Evolutionary conservation across 2,113 vertebrate species (phyloP).

Genomic region (Hippolais icterina): DNA sequence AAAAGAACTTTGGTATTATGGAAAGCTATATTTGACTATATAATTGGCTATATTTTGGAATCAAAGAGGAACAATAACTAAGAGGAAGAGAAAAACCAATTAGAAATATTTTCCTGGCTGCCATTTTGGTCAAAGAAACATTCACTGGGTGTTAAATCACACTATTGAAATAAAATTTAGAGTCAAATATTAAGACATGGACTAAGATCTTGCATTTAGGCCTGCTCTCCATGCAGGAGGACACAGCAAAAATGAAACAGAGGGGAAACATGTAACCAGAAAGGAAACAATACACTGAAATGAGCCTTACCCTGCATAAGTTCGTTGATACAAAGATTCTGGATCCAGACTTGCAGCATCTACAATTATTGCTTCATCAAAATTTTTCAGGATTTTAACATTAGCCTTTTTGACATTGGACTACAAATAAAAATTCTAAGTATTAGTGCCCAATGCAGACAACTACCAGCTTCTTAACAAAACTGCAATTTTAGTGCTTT

Average conservation of each 20-base stretch:
- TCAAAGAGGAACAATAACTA: background rate
- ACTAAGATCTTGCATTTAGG: background rate
- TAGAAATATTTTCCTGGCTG: background rate
- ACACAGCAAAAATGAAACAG: background rate
- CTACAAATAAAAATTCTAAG: slow-evolving; percentile 71
- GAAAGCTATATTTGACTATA: background rate
- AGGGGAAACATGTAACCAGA: background rate
- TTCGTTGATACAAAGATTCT: slow-evolving; percentile 93
- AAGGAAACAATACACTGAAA: background rate
- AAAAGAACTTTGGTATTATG: background rate
- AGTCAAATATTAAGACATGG: background rate
- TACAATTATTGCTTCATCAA: slow-evolving; percentile 98
- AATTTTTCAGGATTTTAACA: slow-evolving; percentile 99
- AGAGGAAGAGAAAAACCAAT: background rate
- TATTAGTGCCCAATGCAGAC: slow-evolving; percentile 47
- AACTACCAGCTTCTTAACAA: background rate
- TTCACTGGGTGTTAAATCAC: background rate
- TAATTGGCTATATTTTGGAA: background rate
- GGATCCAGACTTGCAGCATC: slow-evolving; percentile 96
- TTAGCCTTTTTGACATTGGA: slow-evolving; percentile 84
- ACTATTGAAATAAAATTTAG: background rate
- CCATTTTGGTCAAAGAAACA: background rate
- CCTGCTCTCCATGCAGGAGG: background rate
- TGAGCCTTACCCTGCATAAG: slow-evolving; percentile 91
- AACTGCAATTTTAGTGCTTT: background rate